Conservation (phyloP, 2,113 vertebrate species). For the Erythrolamprus reginae region DNA sequence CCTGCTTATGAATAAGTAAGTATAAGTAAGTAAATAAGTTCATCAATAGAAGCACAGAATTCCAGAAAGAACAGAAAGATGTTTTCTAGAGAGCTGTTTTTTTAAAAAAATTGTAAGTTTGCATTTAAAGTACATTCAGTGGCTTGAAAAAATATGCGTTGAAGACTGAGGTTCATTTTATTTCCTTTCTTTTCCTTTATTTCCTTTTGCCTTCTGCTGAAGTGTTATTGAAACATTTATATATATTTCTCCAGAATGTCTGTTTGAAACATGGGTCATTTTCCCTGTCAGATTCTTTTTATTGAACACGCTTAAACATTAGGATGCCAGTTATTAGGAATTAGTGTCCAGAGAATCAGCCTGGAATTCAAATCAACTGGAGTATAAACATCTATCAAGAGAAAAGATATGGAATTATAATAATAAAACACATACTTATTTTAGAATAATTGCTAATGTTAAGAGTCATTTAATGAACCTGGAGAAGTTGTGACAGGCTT, state of each 20-base stretch:
- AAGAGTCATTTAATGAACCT: conserved; percentile 21
- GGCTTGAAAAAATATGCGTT: conserved; percentile 8
- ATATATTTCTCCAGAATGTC: conserved; percentile 29
- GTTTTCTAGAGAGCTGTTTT: not conserved
- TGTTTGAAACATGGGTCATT: conserved; percentile 38
- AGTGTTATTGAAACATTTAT: conserved; percentile 26
- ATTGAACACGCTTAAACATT: conserved; percentile 45
- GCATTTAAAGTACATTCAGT: not conserved
- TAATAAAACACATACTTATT: conserved; percentile 13
- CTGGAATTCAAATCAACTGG: conserved; percentile 21
- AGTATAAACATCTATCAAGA: conserved; percentile 43
- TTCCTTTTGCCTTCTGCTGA: not conserved
- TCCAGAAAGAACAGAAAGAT: not conserved
- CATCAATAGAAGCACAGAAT: not conserved
- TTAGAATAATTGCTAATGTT: conserved; percentile 13
- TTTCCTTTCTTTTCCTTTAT: not conserved
- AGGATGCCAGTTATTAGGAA: conserved; percentile 48
- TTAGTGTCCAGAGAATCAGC: conserved; percentile 38
- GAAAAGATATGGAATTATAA: conserved; percentile 36
- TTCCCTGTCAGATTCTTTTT: conserved; percentile 54
- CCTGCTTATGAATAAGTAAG: too few relatives aligned
- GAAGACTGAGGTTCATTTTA: conserved; percentile 21
- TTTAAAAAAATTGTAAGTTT: conserved; percentile 7
- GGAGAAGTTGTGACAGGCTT: not conserved
- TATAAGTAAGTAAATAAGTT: too few relatives aligned